phyloP scores from a whole-genome alignment of 2,888 invertebrate species.

The Cerastis rubricosa region DNA sequence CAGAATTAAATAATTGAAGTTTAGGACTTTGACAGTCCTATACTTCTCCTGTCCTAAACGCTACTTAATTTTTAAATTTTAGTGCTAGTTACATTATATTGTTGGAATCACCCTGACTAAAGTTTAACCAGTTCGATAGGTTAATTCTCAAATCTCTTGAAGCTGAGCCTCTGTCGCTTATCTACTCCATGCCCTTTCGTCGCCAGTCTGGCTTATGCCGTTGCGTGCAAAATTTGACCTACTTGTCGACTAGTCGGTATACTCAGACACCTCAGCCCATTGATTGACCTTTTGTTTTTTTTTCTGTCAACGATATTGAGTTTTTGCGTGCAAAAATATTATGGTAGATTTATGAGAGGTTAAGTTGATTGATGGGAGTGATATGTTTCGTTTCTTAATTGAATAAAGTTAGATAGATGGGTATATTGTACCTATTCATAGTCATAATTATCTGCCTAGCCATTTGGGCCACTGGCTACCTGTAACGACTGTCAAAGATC shows the following conservation, averaged over 20 bases:
- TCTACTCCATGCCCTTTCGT: conserved; percentile 11
- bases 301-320: not conserved
- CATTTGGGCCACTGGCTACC: too few species aligned
- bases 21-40: too few species aligned
- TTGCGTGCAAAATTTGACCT: conserved; percentile 49
- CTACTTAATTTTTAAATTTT: too few species aligned
- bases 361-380: not conserved
- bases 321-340: conserved; percentile 1
- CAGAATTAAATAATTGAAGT: too few species aligned
- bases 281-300: conserved; percentile 6
- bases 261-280: not conserved
- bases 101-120: too few species aligned
- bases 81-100: too few species aligned
- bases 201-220: not conserved
- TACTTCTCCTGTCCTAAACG: too few species aligned
- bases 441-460: too few species aligned
- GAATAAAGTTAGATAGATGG: too few species aligned
- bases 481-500: too few species aligned
- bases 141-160: not conserved
- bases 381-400: not conserved
- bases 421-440: too few species aligned
- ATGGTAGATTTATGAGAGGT: not conserved
- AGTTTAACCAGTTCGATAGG: too few species aligned
- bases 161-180: conserved; percentile 4
- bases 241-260: conserved; percentile 9